Evolutionary conservation across 1,140 invertebrate species (phyloP).

Genomic region (Harpegnathos saltator): DNA sequence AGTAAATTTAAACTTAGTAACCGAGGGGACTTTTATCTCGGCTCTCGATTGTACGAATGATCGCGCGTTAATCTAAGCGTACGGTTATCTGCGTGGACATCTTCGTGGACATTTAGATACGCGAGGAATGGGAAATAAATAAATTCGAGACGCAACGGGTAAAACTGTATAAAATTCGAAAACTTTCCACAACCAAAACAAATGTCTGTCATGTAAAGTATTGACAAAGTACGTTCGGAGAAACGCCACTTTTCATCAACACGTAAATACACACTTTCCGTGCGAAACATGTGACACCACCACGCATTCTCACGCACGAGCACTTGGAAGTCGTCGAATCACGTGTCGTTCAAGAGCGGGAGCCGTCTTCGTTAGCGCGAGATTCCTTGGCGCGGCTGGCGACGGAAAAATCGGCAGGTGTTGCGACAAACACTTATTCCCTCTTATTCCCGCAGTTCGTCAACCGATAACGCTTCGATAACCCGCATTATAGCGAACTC

Average conservation of each 20-base stretch:
- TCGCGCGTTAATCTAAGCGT: not conserved
- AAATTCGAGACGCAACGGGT: too few species aligned
- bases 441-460: slow-evolving; percentile 10
- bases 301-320: too few species aligned
- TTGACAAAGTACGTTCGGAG: too few species aligned
- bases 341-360: not conserved
- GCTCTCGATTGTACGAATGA: not conserved
- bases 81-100: too few species aligned
- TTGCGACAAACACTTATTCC: not conserved
- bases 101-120: not conserved
- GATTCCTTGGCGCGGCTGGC: not conserved
- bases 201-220: too few species aligned
- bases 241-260: too few species aligned
- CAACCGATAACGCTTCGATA: slow-evolving; percentile 58
- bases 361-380: not conserved
- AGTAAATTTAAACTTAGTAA: slow-evolving; percentile 23
- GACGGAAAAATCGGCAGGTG: not conserved
- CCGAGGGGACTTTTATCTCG: not conserved
- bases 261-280: too few species aligned
- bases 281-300: too few species aligned
- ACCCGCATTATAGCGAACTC: slow-evolving; percentile 23
- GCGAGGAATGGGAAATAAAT: too few species aligned
- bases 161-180: too few species aligned
- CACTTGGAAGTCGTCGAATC: not conserved
- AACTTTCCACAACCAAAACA: too few species aligned